Base-by-base conservation (phyloP, 2,888 invertebrate genomes). In the Merodon equestris region DNA sequence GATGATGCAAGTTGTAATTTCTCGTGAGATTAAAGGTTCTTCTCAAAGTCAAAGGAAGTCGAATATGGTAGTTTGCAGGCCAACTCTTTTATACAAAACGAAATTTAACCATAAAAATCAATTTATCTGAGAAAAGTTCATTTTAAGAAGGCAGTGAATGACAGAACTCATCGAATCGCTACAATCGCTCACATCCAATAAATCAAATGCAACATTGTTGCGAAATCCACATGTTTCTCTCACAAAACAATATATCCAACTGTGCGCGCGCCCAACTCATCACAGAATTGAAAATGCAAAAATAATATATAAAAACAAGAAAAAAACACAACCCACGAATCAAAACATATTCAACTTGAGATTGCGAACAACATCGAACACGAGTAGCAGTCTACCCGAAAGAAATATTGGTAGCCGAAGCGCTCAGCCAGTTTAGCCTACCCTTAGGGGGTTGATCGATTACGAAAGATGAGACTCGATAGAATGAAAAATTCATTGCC, bases 361-460 rank as follows among this genome's bases (percentile, higher is more conserved):
- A 34, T 18, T 18, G 13, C 14, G 42, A 50, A 45, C 13, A 15
- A 75, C 18, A 54, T 53, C 47, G 15, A 79, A 79, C 68, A 68
- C 79, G 64, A 68, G 79, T 79, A 79, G 79, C 79, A 54, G 51
- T 54, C 53, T 42, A 50, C 54, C 48, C 15, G 38, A 60, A 60
- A 58, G 42, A 63, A 63, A 45, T 12, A 42, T 40, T 73, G 64
- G 45, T 54, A 79, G 54, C 60, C 53, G 13, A 47, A 42, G 74
- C 44, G 13, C 53, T 63, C 51, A 36, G 48, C 68, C 58, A 74
- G 79, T 70, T n/a, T 64, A 79, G 74, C 58, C 68, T 79, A 79
- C 79, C 79, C 79, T 79, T 64, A 79, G 79, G 79, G 79, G 74
- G 79, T 79, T 79, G 79, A 79, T 79, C 79, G 79, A 79, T 74